Base-by-base conservation (phyloP, 2,888 invertebrate species). In the Hesperia comma region DNA sequence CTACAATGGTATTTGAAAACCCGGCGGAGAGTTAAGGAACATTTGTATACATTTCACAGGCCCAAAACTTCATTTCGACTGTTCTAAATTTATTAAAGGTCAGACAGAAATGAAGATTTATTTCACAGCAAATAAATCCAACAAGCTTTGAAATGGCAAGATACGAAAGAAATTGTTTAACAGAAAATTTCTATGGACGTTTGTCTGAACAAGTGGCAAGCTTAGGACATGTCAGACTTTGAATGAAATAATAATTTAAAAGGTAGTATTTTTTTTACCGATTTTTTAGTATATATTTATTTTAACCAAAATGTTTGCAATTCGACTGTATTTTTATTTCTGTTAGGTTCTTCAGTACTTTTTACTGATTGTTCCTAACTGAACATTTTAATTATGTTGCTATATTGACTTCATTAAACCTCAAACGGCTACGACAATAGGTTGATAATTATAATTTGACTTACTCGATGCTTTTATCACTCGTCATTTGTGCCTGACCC, bases 11-110 rank as follows among this genome's bases (percentile, higher is more conserved):
- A 40, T 67, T 67, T 61, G 61, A 49, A 41, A 56, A 53, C 61
- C 57, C 49, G 56, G 26, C 49, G 14, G 40, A 33, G 61, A 53
- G 54, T 61, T 67, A 67, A 67, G 68, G 58, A 49, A 63, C 64
- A 68, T 70, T 71, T 69, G 70, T 71, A 70, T 70, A 73, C 69
- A 64, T 68, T 71, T 68, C 70, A 69, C 71, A 61, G 67, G 63
- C 61, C 43, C 63, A 60, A 57, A 64, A 61, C 67, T 67, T 63
- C 63, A 68, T 68, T 70, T 69, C 71, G 69, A 71, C 71, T 61
- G 71, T 69, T 73, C 70, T 71, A 72, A 75, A 74, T 73, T 72
- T 71, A 75, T 72, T 75, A 72, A 68, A 67, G 72, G 71, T 63
- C 56, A 17, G 67, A 67, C 68, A 69, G 61, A 68, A 73, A 74